phyloP scores from a whole-genome alignment of 23 tunicate species.

The Trididemnum clinides region DNA sequence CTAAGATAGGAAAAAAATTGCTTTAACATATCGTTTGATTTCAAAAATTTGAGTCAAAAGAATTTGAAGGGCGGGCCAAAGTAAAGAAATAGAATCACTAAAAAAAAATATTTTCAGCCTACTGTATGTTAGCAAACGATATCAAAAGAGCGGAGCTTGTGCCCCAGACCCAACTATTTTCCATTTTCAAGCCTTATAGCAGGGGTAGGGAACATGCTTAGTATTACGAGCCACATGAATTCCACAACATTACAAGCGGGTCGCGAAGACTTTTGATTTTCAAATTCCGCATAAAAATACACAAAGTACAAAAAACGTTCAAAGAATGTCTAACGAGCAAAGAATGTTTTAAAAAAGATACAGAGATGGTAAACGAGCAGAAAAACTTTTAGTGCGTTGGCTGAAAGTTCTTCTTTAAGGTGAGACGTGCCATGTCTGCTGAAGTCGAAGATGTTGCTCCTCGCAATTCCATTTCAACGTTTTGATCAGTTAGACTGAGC shows the following conservation, averaged over 20 bases:
- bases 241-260: slow-evolving; percentile 20
- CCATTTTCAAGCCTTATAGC: too few species aligned
- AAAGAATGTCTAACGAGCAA: too few species aligned
- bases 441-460: slow-evolving; percentile 46
- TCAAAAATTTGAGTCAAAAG: too few species aligned
- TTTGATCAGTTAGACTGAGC: slow-evolving; percentile 41
- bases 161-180: too few species aligned
- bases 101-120: too few species aligned
- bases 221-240: slow-evolving; percentile 27
- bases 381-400: not conserved
- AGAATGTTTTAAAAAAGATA: too few species aligned
- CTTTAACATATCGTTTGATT: too few species aligned
- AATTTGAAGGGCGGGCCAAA: too few species aligned
- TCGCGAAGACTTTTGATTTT: not conserved
- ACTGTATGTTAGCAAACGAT: too few species aligned
- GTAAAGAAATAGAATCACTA: too few species aligned
- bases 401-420: slow-evolving; percentile 12
- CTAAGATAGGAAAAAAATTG: too few species aligned
- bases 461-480: slow-evolving; percentile 14
- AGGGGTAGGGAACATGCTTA: slow-evolving; percentile 13
- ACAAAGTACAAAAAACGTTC: slow-evolving; percentile 4
- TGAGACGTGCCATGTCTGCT: slow-evolving; percentile 29
- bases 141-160: too few species aligned
- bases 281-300: slow-evolving; percentile 12
- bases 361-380: not conserved